These are phyloP conservation scores for Schlechtendalia chinensis DNA, from an alignment of 1,140 invertebrate genomes.

Conservation along the genomic window DNA sequence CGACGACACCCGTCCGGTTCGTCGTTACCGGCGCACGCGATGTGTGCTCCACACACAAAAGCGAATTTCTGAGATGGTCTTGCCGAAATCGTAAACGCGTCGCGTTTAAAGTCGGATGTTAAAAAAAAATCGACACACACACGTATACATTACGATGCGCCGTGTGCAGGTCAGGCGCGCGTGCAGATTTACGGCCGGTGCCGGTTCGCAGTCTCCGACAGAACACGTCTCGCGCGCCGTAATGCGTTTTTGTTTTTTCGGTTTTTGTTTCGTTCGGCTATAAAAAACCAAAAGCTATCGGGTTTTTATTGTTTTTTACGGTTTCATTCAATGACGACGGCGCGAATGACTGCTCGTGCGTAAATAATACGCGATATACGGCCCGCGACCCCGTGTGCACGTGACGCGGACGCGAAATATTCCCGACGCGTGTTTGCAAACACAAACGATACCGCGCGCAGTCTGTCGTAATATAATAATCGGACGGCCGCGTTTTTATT, in stretches of 20 bases:
- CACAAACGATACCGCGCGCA: too few species aligned
- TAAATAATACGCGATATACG: too few species aligned
- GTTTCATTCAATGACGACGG: constrained; percentile 42
- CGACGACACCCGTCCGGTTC: too few species aligned
- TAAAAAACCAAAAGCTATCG: constrained; percentile 39
- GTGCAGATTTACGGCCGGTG: constrained; percentile 35
- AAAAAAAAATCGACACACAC: constrained; percentile 33
- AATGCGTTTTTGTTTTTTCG: constrained; percentile 7
- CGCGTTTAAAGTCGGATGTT: constrained; percentile 36
- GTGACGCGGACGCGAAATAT: too few species aligned
- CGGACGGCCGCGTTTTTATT: constrained; percentile 10
- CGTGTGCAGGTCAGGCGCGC: too few species aligned
- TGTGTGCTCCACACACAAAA: too few species aligned
- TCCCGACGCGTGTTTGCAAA: too few species aligned
- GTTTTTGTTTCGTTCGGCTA: constrained; percentile 48
- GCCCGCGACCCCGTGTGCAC: too few species aligned
- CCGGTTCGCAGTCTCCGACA: constrained; percentile 10
- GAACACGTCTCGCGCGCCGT: neutral
- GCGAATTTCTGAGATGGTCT: neutral
- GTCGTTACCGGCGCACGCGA: too few species aligned
- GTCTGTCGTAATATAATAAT: constrained; percentile 43
- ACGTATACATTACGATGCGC: too few species aligned
- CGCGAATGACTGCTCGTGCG: too few species aligned
- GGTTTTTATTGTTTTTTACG: neutral
- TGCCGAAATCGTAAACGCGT: constrained; percentile 30